A percentile compares a stretch with the other conserved stretches of the same genome.
phyloP scores from a whole-genome alignment of 2,113 vertebrate genomes.

The Phyllostomus discolor region DNA sequence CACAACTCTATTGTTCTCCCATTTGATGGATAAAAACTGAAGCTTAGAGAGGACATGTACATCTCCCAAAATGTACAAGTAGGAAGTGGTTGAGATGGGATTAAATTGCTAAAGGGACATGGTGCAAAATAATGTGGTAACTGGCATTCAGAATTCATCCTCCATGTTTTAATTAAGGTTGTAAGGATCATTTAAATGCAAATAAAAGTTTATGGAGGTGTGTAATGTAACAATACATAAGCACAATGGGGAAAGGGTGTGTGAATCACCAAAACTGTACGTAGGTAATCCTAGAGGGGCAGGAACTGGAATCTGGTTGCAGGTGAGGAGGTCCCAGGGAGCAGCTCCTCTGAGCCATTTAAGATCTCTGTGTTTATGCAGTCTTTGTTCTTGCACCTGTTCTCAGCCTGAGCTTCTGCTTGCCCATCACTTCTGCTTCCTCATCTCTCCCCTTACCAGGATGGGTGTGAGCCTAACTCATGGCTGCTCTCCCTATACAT shows the following conservation, averaged over 20 bases:
- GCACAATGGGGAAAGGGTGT: not conserved
- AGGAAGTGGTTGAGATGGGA: not conserved
- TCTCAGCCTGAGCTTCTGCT: not conserved
- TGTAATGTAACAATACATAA: not conserved
- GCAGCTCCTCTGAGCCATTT: not conserved
- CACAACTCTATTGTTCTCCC: not conserved
- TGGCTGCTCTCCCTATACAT: not conserved
- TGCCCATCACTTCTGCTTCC: not conserved
- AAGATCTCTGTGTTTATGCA: not conserved
- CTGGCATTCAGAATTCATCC: not conserved
- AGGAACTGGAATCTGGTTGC: not conserved
- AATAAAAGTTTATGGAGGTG: not conserved
- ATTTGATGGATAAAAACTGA: not conserved
- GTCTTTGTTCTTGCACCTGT: not conserved
- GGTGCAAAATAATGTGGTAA: not conserved
- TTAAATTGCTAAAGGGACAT: not conserved
- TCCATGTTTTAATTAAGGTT: not conserved
- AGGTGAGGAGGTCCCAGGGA: too few relatives aligned
- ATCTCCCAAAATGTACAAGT: not conserved
- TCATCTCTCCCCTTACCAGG: not conserved
- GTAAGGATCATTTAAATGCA: not conserved
- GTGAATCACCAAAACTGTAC: not conserved
- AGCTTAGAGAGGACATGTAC: rapidly evolving
- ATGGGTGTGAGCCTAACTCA: not conserved
- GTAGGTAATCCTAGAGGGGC: not conserved